Evolutionary conservation across 2,797 vertebrate species (phyloP).

Genomic region (Ara ararauna): DNA sequence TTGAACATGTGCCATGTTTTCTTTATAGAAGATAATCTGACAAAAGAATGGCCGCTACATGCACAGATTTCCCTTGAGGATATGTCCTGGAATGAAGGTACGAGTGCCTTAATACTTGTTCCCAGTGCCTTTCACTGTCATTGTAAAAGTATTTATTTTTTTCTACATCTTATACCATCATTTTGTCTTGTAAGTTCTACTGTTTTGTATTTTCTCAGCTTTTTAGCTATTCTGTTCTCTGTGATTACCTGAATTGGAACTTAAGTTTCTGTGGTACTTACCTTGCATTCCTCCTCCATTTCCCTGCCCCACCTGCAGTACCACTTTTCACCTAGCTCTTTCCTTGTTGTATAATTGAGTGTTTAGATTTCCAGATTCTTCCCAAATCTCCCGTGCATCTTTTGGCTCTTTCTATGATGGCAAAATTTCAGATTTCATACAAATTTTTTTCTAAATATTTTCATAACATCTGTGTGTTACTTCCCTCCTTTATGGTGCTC

Average conservation of each 20-base stretch:
- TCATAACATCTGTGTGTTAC: not conserved
- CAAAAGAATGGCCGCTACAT: conserved; percentile 87
- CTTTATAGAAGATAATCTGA: conserved; percentile 83
- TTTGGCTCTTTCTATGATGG: not conserved
- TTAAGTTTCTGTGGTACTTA: not conserved
- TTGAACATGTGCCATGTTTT: conserved; percentile 41
- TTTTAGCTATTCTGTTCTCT: not conserved
- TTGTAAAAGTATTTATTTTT: not conserved
- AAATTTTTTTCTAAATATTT: not conserved
- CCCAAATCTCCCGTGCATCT: not conserved
- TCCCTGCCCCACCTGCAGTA: not conserved
- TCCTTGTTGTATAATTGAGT: not conserved
- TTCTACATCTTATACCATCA: not conserved
- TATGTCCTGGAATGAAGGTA: conserved; percentile 90
- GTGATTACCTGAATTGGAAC: not conserved
- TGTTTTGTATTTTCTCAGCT: not conserved
- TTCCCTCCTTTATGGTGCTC: not conserved
- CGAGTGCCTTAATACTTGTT: not conserved
- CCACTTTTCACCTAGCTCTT: not conserved
- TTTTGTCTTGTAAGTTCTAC: not conserved
- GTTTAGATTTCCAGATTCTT: not conserved
- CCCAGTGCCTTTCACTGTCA: not conserved
- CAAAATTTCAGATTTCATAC: not conserved
- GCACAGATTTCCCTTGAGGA: conserved; percentile 84
- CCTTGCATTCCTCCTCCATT: not conserved